These are phyloP conservation scores for Prietella phreatophila DNA, from an alignment of 2,113 vertebrate species.

Conservation along the genomic window DNA sequence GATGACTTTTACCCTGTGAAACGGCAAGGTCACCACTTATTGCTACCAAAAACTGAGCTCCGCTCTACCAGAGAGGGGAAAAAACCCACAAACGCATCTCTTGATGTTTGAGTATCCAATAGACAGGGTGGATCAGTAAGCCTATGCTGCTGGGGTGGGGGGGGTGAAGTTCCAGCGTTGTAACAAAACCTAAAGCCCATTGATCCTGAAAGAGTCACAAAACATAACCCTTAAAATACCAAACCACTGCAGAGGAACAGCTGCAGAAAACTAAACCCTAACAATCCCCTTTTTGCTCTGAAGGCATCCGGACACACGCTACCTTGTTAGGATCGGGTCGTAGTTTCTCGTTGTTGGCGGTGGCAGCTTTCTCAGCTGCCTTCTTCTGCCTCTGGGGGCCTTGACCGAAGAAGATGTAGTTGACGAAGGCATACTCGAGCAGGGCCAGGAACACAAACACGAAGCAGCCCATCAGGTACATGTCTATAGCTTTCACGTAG, in stretches of 20 bases:
- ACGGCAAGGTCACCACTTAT: conserved; percentile 62
- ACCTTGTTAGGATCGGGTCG: conserved; percentile 96
- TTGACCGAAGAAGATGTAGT: conserved; percentile 99
- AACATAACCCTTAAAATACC: conserved; percentile 52
- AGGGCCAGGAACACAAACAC: conserved; percentile 98
- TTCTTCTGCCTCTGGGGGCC: conserved; percentile 99
- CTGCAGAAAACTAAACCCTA: conserved; percentile 25
- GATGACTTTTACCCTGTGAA: conserved; percentile 65
- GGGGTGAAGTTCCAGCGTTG: conserved; percentile 44
- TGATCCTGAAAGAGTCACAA: conserved; percentile 67
- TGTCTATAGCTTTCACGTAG: conserved; percentile 99
- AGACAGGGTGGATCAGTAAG: conserved; percentile 58
- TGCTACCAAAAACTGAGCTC: conserved; percentile 54
- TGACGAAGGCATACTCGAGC: conserved; percentile 96
- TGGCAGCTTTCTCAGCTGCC: conserved; percentile 93
- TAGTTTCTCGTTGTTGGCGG: conserved; percentile 94
- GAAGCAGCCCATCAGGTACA: conserved; percentile 99
- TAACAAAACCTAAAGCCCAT: conserved; percentile 61
- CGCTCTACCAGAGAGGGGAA: conserved; percentile 24
- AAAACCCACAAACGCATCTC: conserved; percentile 43
- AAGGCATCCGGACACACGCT: conserved; percentile 41
- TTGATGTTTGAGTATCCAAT: conserved; percentile 51
- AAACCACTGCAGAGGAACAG: conserved; percentile 39
- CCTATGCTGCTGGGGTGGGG: conserved; percentile 49
- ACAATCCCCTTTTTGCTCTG: not conserved